Conservation (phyloP, 1,140 invertebrate genomes). For the Bombus superbus region DNA sequence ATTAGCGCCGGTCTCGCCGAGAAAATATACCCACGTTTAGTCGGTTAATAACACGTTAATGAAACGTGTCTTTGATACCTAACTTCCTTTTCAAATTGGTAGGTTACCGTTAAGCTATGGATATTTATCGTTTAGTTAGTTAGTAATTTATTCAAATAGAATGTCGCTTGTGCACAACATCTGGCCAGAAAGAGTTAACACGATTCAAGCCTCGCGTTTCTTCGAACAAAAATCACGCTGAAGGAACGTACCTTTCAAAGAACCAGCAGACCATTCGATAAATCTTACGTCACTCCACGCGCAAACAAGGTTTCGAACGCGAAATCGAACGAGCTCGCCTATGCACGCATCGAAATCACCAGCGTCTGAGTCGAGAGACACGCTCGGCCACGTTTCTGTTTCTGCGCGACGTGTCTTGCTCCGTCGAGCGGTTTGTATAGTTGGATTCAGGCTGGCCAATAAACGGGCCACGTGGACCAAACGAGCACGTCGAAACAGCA, state of each 20-base stretch:
- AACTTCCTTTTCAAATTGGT: background rate
- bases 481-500: background rate
- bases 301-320: background rate
- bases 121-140: background rate
- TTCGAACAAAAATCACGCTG: background rate
- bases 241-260: background rate
- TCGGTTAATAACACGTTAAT: background rate
- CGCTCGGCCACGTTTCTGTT: background rate
- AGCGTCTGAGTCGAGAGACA: background rate
- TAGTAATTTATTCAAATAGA: no score
- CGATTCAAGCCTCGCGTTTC: background rate
- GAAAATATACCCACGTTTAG: no score
- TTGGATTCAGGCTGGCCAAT: conserved; percentile 1
- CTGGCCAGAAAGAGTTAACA: background rate
- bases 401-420: background rate
- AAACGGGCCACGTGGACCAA: background rate
- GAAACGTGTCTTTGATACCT: background rate
- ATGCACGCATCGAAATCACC: conserved; percentile 18
- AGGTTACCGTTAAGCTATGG: background rate
- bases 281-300: background rate
- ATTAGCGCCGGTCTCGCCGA: no score
- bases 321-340: background rate
- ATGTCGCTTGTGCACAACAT: no score
- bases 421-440: background rate
- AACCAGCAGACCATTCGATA: background rate